Conservation (phyloP, 2,797 vertebrate species). For the Takifugu rubripes region DNA sequence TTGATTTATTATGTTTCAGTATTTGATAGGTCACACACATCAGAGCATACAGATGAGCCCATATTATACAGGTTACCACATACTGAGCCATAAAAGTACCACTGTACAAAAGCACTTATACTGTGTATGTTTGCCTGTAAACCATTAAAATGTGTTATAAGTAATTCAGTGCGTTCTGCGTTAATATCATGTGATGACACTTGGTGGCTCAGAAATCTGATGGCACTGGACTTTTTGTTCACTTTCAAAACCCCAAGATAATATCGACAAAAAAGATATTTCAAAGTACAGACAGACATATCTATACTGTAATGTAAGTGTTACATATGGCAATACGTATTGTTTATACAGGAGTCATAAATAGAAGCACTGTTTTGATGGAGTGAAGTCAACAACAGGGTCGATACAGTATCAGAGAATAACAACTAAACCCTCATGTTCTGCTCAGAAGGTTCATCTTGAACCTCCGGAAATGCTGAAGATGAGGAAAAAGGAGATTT, state of each 20-base stretch:
- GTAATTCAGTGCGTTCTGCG: conserved; percentile 39
- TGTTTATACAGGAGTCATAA: conserved; percentile 21
- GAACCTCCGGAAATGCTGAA: conserved; percentile 14
- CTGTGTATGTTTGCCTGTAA: conserved; percentile 43
- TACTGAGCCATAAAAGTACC: conserved; percentile 50
- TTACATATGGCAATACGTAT: conserved; percentile 19
- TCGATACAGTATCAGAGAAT: conserved; percentile 23
- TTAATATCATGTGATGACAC: conserved; percentile 29
- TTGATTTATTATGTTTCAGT: conserved; percentile 24
- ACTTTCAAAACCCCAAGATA: conserved; percentile 25
- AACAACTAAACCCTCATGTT: conserved; percentile 17
- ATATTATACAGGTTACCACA: conserved; percentile 48
- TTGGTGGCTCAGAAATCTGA: conserved; percentile 22
- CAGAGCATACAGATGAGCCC: conserved; percentile 45
- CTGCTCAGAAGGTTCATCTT: conserved; percentile 13
- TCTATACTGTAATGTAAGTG: conserved; percentile 6
- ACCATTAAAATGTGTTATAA: conserved; percentile 31
- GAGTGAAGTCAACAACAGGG: conserved; percentile 13
- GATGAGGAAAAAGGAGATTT: conserved; percentile 10
- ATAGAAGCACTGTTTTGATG: conserved; percentile 36
- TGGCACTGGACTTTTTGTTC: conserved; percentile 44
- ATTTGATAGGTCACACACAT: conserved; percentile 48
- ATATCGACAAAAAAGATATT: conserved; percentile 30
- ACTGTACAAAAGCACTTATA: conserved; percentile 59
- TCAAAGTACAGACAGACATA: conserved; percentile 18